Percentiles rank a stretch among this genome's conserved stretches.
Evolutionary conservation across 2,113 vertebrate genomes (phyloP).

Genomic region (Telmatochromis sp.): DNA sequence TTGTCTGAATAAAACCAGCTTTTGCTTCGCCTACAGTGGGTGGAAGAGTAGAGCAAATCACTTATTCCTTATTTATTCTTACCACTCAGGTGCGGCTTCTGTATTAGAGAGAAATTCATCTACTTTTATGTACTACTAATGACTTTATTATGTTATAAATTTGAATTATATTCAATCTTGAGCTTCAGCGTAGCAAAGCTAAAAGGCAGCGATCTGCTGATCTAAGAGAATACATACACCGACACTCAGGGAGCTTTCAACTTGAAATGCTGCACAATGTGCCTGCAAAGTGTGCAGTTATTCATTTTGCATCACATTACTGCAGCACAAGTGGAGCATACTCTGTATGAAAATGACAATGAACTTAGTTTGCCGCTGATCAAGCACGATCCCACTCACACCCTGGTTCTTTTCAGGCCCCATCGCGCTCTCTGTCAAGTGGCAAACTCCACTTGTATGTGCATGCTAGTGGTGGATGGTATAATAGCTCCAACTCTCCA

Average conservation of each 20-base stretch:
- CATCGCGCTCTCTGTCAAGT: conserved; percentile 34
- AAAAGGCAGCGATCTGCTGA: neutral
- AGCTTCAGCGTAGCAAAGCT: neutral
- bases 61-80: conserved; percentile 42
- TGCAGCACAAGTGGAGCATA: conserved; percentile 10
- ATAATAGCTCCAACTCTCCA: conserved; percentile 23
- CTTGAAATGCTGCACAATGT: conserved; percentile 6
- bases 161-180: neutral
- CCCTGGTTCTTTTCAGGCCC: conserved; percentile 29
- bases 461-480: conserved; percentile 20
- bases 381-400: conserved; percentile 29
- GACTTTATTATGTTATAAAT: conserved; percentile 10
- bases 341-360: conserved; percentile 28
- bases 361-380: conserved; percentile 18
- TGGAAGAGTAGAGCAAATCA: neutral
- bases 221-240: neutral
- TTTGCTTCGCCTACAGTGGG: conserved; percentile 21
- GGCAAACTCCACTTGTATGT: conserved; percentile 46
- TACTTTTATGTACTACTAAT: conserved; percentile 1
- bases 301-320: conserved; percentile 10
- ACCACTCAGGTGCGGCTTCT: neutral
- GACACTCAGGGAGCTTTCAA: conserved; percentile 6
- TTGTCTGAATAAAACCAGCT: conserved; percentile 51
- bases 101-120: neutral
- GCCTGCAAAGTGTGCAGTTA: conserved; percentile 15